Evolutionary conservation across 2,113 vertebrate species (phyloP).

Genomic region (Carassius carassius): DNA sequence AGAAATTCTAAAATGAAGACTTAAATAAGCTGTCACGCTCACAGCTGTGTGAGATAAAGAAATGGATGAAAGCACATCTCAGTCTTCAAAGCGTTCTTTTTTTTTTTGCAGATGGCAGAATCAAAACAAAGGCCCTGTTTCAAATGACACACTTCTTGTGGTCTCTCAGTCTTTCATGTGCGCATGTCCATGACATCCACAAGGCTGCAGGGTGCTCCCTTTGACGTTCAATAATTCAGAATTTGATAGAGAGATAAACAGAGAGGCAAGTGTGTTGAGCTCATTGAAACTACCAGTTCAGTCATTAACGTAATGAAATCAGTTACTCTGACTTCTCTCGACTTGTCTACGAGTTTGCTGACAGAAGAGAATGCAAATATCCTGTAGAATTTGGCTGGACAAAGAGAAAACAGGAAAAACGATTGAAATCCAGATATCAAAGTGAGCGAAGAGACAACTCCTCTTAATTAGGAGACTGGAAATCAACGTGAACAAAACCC

Average conservation of each 20-base stretch:
- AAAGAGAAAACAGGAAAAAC: constrained; percentile 8
- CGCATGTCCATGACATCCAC: background rate
- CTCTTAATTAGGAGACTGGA: background rate
- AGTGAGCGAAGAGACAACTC: background rate
- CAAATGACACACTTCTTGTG: background rate
- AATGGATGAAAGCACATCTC: background rate
- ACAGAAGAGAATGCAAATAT: constrained; percentile 1
- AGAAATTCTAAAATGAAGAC: constrained; percentile 1
- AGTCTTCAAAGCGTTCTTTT: background rate
- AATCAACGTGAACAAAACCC: constrained; percentile 17
- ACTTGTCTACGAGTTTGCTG: background rate
- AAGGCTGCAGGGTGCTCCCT: background rate
- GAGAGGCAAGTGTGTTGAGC: background rate
- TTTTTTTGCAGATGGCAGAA: background rate
- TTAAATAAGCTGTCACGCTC: constrained; percentile 35
- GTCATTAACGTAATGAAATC: constrained; percentile 1
- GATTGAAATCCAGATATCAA: background rate
- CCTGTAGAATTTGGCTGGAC: background rate
- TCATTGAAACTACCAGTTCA: background rate
- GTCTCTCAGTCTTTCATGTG: background rate
- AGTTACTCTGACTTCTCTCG: background rate
- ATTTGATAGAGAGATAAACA: background rate
- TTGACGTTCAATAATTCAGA: background rate
- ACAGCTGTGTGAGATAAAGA: constrained; percentile 18
- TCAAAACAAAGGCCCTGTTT: background rate